Percentiles rank a stretch among this genome's conserved stretches.
Evolutionary conservation across 2,888 invertebrate species (phyloP).

Genomic region (Phyllotreta striolata): DNA sequence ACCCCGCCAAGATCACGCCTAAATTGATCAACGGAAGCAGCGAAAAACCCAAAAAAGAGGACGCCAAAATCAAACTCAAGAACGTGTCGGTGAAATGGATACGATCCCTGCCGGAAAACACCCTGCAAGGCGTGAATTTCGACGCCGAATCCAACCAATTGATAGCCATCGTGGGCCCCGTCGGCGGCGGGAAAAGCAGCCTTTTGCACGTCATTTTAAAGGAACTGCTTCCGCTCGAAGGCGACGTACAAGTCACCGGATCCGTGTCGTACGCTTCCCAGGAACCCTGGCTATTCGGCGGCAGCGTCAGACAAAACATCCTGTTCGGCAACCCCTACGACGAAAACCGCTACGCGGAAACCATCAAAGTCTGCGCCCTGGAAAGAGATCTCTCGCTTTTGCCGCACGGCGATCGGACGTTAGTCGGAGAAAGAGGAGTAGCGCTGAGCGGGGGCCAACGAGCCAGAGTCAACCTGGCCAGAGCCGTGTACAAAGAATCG

Average conservation of each 20-base stretch:
- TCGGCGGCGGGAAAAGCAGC: constrained; percentile 70
- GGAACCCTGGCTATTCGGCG: constrained; percentile 84
- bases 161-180: constrained; percentile 67
- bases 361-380: constrained; percentile 74
- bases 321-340: constrained; percentile 82
- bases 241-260: constrained; percentile 55
- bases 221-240: constrained; percentile 73
- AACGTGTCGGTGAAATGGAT: constrained; percentile 41
- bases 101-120: constrained; percentile 32
- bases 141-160: constrained; percentile 33
- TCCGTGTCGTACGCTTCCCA: constrained; percentile 68
- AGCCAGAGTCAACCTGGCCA: constrained; percentile 85
- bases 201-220: constrained; percentile 67
- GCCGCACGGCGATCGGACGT: constrained; percentile 79
- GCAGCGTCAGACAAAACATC: constrained; percentile 90
- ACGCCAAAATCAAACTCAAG: constrained; percentile 22
- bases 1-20: not conserved
- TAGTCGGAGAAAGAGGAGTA: constrained; percentile 71
- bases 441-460: constrained; percentile 77
- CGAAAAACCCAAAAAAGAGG: constrained; percentile 17
- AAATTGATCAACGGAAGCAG: constrained; percentile 3
- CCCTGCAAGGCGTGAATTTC: constrained; percentile 36
- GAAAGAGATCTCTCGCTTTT: constrained; percentile 76
- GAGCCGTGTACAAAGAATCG: constrained; percentile 83
- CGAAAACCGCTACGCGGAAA: constrained; percentile 69